These are phyloP conservation scores for Melitaea cinxia DNA, from an alignment of 1,140 invertebrate genomes.

Conservation along the genomic window DNA sequence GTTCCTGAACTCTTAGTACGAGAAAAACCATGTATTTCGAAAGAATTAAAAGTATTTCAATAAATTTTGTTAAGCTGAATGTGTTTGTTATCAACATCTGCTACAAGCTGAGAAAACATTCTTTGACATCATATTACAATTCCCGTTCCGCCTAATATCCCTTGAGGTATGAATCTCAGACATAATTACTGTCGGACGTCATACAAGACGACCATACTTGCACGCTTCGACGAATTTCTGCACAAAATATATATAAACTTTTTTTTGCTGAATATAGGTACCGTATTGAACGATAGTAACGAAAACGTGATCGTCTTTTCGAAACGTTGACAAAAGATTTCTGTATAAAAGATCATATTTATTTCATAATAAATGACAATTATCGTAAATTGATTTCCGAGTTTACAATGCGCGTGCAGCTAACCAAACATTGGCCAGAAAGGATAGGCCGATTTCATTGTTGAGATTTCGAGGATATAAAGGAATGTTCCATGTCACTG, in stretches of 20 bases:
- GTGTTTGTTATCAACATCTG: constrained; percentile 60
- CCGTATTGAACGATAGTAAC: constrained; percentile 58
- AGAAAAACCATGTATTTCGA: too few species aligned
- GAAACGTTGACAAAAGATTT: constrained; percentile 57
- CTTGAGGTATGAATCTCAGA: constrained; percentile 55
- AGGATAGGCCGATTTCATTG: constrained; percentile 60
- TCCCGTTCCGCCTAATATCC: constrained; percentile 69
- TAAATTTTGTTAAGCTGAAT: constrained; percentile 27
- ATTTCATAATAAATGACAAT: constrained; percentile 82
- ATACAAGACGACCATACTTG: constrained; percentile 47
- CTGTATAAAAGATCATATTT: constrained; percentile 77
- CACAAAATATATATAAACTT: constrained; percentile 72
- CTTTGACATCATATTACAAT: constrained; percentile 57
- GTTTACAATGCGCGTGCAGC: constrained; percentile 67
- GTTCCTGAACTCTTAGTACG: too few species aligned
- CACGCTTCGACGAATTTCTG: constrained; percentile 60
- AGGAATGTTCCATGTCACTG: constrained; percentile 43
- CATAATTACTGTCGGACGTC: constrained; percentile 76
- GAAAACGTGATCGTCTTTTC: constrained; percentile 55
- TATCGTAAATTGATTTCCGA: constrained; percentile 77
- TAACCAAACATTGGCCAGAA: constrained; percentile 80
- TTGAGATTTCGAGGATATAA: constrained; percentile 43
- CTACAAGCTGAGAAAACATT: constrained; percentile 76
- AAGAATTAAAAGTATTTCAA: not conserved
- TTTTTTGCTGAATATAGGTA: constrained; percentile 60